phyloP scores from a whole-genome alignment of 2,113 vertebrate species.

The Saguinus midas region DNA sequence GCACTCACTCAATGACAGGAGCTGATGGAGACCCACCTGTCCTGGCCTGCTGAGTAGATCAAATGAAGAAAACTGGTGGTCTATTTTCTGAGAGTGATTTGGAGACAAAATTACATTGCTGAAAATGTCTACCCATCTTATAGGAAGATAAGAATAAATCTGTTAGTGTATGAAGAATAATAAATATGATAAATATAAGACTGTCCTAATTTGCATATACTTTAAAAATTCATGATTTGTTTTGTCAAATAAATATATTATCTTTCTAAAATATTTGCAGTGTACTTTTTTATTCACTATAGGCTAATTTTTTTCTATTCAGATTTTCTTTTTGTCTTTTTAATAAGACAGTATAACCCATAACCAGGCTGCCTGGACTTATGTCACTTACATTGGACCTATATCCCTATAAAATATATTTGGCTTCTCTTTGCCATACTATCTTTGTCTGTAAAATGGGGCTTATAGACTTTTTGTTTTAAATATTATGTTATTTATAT shows the following conservation, averaged over 20 bases:
- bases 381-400: background rate
- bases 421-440: background rate
- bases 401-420: background rate
- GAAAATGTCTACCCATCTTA: slow-evolving; percentile 40
- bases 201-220: background rate
- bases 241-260: background rate
- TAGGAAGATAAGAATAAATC: slow-evolving; percentile 21
- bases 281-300: background rate
- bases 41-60: slow-evolving; percentile 55
- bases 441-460: background rate
- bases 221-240: background rate
- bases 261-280: background rate
- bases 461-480: background rate
- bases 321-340: background rate
- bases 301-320: background rate
- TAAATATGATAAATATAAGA: background rate
- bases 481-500: background rate
- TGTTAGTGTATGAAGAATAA: background rate
- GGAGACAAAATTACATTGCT: slow-evolving; percentile 68
- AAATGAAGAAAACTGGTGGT: slow-evolving; percentile 53
- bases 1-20: background rate
- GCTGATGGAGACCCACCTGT: slow-evolving; percentile 43
- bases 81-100: slow-evolving; percentile 58
- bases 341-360: background rate
- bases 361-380: background rate